These are phyloP conservation scores for Trissolcus japonicus DNA, from an alignment of 2,888 invertebrate species.

Conservation along the genomic window DNA sequence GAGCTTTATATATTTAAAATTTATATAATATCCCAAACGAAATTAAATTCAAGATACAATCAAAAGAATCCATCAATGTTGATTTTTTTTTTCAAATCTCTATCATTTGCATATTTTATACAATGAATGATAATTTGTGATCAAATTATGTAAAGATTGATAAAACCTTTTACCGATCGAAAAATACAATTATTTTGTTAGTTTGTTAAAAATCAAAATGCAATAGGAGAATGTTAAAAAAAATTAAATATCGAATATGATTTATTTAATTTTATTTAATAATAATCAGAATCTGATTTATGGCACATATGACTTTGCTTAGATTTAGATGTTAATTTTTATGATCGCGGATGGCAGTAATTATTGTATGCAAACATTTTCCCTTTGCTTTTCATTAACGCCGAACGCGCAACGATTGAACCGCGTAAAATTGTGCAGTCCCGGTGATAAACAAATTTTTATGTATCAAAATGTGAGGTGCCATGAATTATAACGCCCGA, in stretches of 20 bases:
- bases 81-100: neutral
- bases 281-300: too few relatives aligned
- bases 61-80: neutral
- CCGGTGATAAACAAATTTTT: constrained; percentile 56
- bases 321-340: constrained; percentile 59
- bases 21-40: constrained; percentile 29
- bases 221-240: too few relatives aligned
- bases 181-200: too few relatives aligned
- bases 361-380: constrained; percentile 59
- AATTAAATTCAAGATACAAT: neutral
- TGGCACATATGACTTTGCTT: constrained; percentile 56
- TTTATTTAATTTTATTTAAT: too few relatives aligned
- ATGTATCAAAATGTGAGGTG: constrained; percentile 32
- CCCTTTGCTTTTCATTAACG: constrained; percentile 59
- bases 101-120: too few relatives aligned
- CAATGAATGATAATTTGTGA: too few relatives aligned
- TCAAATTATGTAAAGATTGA: too few relatives aligned
- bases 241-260: too few relatives aligned
- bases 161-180: too few relatives aligned
- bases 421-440: constrained; percentile 46
- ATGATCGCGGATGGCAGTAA: constrained; percentile 56
- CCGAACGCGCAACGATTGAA: constrained; percentile 52
- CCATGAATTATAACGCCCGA: constrained; percentile 39
- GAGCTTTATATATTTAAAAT: constrained; percentile 40
- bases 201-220: too few relatives aligned